These are phyloP conservation scores for Brachionus calyciflorus DNA, from an alignment of 1,140 invertebrate species.

Conservation along the genomic window DNA sequence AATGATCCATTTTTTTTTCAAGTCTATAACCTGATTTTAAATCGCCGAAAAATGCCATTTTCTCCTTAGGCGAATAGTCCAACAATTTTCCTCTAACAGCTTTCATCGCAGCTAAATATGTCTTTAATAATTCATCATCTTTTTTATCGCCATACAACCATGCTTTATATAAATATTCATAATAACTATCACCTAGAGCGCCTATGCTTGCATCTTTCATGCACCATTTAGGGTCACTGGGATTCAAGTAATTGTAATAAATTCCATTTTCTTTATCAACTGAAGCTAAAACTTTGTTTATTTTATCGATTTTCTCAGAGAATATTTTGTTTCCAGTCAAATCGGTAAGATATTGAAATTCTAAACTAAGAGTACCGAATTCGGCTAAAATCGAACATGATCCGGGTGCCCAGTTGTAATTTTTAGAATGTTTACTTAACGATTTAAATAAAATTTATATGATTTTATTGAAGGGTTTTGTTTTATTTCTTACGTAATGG, in stretches of 20 bases:
- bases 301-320: slow-evolving; percentile 71
- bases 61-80: slow-evolving; percentile 75
- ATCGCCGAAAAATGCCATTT: slow-evolving; percentile 86
- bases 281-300: slow-evolving; percentile 76
- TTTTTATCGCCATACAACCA: slow-evolving; percentile 82
- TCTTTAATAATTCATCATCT: slow-evolving; percentile 79
- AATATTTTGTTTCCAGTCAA: slow-evolving; percentile 87
- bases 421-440: slow-evolving; percentile 70
- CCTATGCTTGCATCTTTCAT: slow-evolving; percentile 96
- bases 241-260: slow-evolving; percentile 96
- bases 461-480: slow-evolving; percentile 53
- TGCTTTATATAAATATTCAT: slow-evolving; percentile 94
- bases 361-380: slow-evolving; percentile 91
- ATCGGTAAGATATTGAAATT: slow-evolving; percentile 92
- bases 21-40: slow-evolving; percentile 79
- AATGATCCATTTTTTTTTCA: slow-evolving; percentile 97
- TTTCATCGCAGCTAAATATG: slow-evolving; percentile 89
- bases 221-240: slow-evolving; percentile 90
- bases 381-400: slow-evolving; percentile 94
- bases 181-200: slow-evolving; percentile 94
- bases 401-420: slow-evolving; percentile 94
- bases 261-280: slow-evolving; percentile 83
- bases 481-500: slow-evolving; percentile 71
- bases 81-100: slow-evolving; percentile 60
- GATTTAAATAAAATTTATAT: slow-evolving; percentile 50